These are phyloP conservation scores for Matsumyia berberina DNA, from an alignment of 2,888 invertebrate species.

Conservation along the genomic window DNA sequence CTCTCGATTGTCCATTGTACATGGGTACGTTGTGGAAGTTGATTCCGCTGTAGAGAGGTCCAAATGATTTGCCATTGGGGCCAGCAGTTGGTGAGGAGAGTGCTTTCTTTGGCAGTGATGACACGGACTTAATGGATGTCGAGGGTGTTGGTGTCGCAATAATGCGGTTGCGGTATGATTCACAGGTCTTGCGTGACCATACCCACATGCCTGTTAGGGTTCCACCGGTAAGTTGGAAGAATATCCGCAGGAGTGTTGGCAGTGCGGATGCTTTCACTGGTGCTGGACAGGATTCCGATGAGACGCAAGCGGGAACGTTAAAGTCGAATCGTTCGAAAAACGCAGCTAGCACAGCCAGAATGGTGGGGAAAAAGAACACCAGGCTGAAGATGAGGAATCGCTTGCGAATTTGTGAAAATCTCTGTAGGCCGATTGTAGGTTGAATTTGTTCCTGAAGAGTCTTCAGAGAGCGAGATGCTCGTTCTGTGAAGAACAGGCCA, in stretches of 20 bases:
- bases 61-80: constrained; percentile 77
- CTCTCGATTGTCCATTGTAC: constrained; percentile 81
- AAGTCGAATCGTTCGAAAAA: constrained; percentile 82
- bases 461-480: constrained; percentile 82
- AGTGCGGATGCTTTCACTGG: constrained; percentile 79
- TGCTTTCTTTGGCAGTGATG: constrained; percentile 81
- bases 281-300: constrained; percentile 80
- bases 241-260: constrained; percentile 81
- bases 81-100: constrained; percentile 51
- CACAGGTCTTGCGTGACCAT: constrained; percentile 84
- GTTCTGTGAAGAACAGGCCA: constrained; percentile 82
- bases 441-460: constrained; percentile 82
- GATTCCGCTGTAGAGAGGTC: constrained; percentile 83
- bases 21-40: constrained; percentile 84
- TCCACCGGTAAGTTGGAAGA: constrained; percentile 83
- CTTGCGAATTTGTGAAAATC: constrained; percentile 83
- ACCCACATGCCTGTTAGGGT: constrained; percentile 84
- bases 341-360: constrained; percentile 80
- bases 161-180: constrained; percentile 82
- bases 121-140: constrained; percentile 80
- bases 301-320: constrained; percentile 80
- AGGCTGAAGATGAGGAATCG: constrained; percentile 83
- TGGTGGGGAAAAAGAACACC: constrained; percentile 82
- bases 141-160: constrained; percentile 81
- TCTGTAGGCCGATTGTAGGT: constrained; percentile 81